Base-by-base conservation (phyloP, 2,113 vertebrate genomes). In the Apeltes quadracus region DNA sequence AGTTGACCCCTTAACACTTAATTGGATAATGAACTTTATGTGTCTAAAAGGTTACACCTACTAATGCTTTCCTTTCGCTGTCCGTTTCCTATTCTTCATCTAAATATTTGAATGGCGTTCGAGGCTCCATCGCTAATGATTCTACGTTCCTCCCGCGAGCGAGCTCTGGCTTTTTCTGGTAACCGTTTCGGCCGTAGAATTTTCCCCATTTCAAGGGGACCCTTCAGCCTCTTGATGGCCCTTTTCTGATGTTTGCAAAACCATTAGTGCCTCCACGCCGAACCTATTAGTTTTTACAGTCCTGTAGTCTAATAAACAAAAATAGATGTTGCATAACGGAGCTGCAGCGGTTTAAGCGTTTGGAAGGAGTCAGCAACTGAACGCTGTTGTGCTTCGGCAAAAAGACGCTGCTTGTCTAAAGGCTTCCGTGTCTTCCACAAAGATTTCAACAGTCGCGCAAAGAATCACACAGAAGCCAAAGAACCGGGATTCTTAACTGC, bases 211-310 rank as follows among this genome's bases (percentile, higher is more conserved):
- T 73, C 32, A 72, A 75, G 38, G 27, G 25, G 56, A 29, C 61
- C 57, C 61, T 84, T 69, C 15, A 81, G 32, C 61, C 62, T 74
- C 77, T 74, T 53, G 76, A 55, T 68, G 65, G 75, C 63, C 38
- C 61, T 84, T 62, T 80, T 69, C 72, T 70, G 62, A 85, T 78
- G 72, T 87, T 84, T 76, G 69, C 72, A 72, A 82, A 88, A 69
- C 78, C 78, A 82, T 80, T 76, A 82, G 56, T 74, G 66, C 77
- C 75, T 82, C 68, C 48, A 66, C 41, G 69, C 56, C 38, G 58
- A 83, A 79, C 71, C 78, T 79, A 69, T 41, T 68, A 55, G 64
- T 77, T 76, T 75, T 29, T 75, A 58, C 68, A 69, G 61, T 77
- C 76, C 36, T 61, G 66, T 27, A 36, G 50, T 82, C 57, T n/a